A percentile compares a stretch with the other conserved stretches of the same genome.
Evolutionary conservation across 2,797 vertebrate species (phyloP).

Genomic region (Poeciliopsis gracilis): DNA sequence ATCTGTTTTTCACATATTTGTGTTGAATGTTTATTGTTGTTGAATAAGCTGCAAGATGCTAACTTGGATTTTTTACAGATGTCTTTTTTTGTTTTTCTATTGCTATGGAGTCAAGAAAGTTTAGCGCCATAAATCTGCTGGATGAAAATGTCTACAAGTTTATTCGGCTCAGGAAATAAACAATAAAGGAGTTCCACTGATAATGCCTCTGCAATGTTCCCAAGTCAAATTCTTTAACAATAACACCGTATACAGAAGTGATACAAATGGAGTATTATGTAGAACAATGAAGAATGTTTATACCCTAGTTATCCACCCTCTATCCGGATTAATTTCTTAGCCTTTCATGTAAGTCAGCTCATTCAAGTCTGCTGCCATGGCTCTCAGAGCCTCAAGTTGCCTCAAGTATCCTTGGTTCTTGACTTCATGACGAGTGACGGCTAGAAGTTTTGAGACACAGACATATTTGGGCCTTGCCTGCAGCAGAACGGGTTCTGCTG

Average conservation of each 20-base stretch:
- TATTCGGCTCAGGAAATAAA: constrained; percentile 61
- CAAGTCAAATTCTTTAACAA: constrained; percentile 15
- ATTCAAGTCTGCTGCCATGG: not conserved
- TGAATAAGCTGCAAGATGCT: constrained; percentile 20
- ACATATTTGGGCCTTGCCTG: not conserved
- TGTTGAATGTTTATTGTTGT: constrained; percentile 32
- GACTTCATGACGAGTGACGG: not conserved
- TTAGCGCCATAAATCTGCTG: constrained; percentile 18
- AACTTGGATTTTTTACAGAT: not conserved
- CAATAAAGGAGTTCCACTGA: constrained; percentile 38
- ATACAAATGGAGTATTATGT: not conserved
- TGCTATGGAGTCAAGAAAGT: constrained; percentile 26
- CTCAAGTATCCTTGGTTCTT: not conserved
- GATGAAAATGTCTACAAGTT: constrained; percentile 54
- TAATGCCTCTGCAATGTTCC: constrained; percentile 26
- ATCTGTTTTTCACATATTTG: constrained; percentile 38
- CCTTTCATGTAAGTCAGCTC: not conserved
- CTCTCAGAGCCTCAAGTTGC: not conserved
- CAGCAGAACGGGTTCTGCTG: not conserved
- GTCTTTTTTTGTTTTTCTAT: constrained; percentile 28
- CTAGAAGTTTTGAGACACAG: not conserved
- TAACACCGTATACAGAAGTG: not conserved
- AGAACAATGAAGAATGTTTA: not conserved
- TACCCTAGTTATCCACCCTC: not conserved
- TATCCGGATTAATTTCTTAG: not conserved